Conservation (phyloP, 2,797 vertebrate species). For the Hypotaenidia philippensis region DNA sequence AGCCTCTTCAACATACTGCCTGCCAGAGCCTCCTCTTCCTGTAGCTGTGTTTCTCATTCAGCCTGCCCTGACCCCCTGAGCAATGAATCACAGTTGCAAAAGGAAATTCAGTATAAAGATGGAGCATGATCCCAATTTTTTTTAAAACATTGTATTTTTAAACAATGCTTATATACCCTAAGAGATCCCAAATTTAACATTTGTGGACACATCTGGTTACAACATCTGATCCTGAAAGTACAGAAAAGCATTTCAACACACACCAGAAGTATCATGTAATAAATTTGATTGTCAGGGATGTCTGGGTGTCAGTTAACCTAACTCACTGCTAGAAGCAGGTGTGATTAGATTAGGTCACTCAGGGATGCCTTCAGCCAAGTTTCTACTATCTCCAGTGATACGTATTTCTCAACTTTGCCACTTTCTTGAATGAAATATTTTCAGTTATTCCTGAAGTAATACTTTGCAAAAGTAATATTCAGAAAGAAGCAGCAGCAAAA, state of each 20-base stretch:
- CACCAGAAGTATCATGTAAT: background rate
- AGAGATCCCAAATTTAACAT: background rate
- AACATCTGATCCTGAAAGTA: background rate
- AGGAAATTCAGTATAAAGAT: background rate
- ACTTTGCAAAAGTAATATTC: background rate
- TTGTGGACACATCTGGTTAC: background rate
- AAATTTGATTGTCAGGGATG: background rate
- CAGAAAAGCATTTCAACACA: background rate
- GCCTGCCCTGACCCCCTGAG: background rate
- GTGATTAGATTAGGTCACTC: background rate
- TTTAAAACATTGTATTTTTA: background rate
- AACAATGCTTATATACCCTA: background rate
- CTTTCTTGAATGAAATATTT: background rate
- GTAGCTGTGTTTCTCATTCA: background rate
- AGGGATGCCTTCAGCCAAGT: background rate
- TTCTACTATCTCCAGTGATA: background rate
- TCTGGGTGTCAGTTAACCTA: background rate
- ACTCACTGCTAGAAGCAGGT: background rate
- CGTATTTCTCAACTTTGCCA: background rate
- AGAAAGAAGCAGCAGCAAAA: background rate
- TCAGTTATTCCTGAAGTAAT: background rate
- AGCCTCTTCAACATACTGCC: background rate
- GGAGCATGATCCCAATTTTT: background rate
- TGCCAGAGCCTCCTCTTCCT: background rate
- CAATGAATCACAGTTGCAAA: background rate